Evolutionary conservation across 1,140 invertebrate genomes (phyloP).

Genomic region (Pomacea maculata): DNA sequence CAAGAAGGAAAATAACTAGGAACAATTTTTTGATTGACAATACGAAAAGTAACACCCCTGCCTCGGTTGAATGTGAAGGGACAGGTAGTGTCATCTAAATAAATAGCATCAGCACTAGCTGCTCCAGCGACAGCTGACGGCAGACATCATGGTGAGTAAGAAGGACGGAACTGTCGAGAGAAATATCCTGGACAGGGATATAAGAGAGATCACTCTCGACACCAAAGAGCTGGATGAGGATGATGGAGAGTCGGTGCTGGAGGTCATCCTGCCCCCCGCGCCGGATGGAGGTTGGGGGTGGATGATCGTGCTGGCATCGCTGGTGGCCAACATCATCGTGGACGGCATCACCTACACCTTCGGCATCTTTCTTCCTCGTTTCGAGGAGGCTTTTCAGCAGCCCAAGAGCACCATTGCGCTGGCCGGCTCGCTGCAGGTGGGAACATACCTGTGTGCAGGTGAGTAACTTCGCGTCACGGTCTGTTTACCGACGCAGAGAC

Average conservation of each 20-base stretch:
- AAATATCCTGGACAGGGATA: neutral
- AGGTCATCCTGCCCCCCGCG: constrained; percentile 65
- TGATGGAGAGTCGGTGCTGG: constrained; percentile 33
- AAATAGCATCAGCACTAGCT: neutral
- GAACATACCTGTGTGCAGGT: constrained; percentile 62
- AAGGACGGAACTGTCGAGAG: neutral
- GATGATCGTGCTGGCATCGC: constrained; percentile 81
- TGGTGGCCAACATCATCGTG: constrained; percentile 91
- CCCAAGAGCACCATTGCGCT: constrained; percentile 87
- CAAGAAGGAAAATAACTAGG: too few species aligned
- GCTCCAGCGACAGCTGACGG: neutral
- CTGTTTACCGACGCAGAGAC: neutral
- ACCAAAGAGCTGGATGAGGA: constrained; percentile 18
- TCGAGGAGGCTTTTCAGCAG: constrained; percentile 83
- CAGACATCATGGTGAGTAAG: neutral
- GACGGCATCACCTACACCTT: constrained; percentile 95
- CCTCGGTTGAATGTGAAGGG: too few species aligned
- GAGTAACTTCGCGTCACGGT: constrained; percentile 11
- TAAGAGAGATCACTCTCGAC: constrained; percentile 1
- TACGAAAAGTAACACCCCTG: too few species aligned
- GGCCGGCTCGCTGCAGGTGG: constrained; percentile 73
- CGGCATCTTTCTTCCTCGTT: constrained; percentile 87
- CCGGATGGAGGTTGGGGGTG: constrained; percentile 85
- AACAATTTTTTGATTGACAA: too few species aligned
- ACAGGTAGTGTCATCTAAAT: too few species aligned